Conservation (phyloP, 2,113 vertebrate genomes). For the Bujurquina vittata region DNA sequence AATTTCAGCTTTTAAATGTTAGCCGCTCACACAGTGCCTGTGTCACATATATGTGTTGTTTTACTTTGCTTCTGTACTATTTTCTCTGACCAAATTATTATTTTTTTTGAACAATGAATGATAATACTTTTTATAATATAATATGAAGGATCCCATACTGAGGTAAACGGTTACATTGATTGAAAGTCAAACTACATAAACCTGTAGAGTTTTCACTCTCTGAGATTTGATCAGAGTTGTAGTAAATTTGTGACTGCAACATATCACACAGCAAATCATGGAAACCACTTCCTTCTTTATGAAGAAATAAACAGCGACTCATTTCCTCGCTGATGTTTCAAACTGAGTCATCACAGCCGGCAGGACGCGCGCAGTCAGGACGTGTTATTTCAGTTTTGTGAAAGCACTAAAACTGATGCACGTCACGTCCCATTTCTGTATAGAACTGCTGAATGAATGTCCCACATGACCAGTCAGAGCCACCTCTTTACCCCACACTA, state of each 20-base stretch:
- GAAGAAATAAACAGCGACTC: too few relatives aligned
- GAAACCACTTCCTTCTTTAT: neutral
- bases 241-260: neutral
- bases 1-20: too few relatives aligned
- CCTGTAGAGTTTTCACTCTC: neutral
- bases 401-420: neutral
- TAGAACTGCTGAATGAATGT: too few relatives aligned
- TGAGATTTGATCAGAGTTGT: neutral
- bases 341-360: neutral
- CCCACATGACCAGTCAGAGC: accelerated
- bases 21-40: too few relatives aligned
- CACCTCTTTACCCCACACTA: neutral
- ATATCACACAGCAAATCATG: neutral
- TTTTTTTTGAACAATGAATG: too few relatives aligned
- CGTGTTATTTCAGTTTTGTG: accelerated
- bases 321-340: neutral
- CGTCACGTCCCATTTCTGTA: neutral
- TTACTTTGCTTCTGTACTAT: too few relatives aligned
- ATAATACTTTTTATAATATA: too few relatives aligned
- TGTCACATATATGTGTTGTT: too few relatives aligned
- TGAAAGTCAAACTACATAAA: accelerated
- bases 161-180: neutral
- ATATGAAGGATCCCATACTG: accelerated
- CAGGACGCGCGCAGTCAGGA: neutral
- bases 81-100: too few relatives aligned